phyloP scores from a whole-genome alignment of 1,140 invertebrate genomes.

The Drosophila ohnishii region DNA sequence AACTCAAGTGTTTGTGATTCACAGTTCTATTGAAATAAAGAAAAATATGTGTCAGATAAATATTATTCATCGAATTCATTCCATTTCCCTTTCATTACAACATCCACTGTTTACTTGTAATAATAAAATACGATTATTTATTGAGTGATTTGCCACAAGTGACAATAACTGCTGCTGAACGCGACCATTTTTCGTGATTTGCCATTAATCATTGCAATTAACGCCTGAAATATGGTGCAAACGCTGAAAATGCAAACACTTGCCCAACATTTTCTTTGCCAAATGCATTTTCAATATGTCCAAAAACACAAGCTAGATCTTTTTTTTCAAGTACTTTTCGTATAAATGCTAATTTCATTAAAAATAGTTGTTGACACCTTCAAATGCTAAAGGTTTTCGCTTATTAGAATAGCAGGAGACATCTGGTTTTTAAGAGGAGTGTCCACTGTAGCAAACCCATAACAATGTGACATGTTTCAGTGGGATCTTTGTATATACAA shows the following conservation, averaged over 20 bases:
- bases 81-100: background rate
- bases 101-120: background rate
- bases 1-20: background rate
- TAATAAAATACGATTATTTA: background rate
- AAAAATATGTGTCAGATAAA: background rate
- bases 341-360: conserved; percentile 9
- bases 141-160: background rate
- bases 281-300: conserved; percentile 1
- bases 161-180: background rate
- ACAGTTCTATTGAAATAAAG: background rate
- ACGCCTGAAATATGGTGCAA: conserved; percentile 4
- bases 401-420: conserved; percentile 9
- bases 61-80: background rate
- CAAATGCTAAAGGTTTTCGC: conserved; percentile 10
- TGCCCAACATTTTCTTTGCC: conserved; percentile 8
- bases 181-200: background rate
- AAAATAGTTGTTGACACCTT: conserved; percentile 2
- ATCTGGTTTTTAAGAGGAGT: background rate
- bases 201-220: conserved; percentile 19
- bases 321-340: background rate
- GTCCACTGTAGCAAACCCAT: background rate
- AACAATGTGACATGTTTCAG: conserved; percentile 22
- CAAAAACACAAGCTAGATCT: background rate
- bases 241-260: background rate
- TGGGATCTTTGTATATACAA: background rate